A percentile compares a stretch with the other conserved stretches of the same genome.
These are phyloP conservation scores for Apis laboriosa DNA, from an alignment of 1,140 invertebrate species.

Conservation along the genomic window DNA sequence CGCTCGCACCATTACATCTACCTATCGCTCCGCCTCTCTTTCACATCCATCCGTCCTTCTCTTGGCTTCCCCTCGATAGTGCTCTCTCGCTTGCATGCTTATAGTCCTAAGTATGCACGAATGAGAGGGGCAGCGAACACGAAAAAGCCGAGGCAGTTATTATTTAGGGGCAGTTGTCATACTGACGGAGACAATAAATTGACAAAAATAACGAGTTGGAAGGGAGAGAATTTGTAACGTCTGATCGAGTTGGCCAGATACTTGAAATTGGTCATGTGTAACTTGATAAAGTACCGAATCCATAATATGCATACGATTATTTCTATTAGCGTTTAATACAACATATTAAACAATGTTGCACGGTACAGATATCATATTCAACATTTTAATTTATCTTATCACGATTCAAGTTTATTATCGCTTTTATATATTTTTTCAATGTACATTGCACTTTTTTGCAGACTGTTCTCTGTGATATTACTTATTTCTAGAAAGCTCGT, in stretches of 20 bases:
- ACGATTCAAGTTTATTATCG: no score
- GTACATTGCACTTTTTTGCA: neutral
- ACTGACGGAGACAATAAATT: constrained; percentile 67
- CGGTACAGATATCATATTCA: neutral
- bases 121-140: constrained; percentile 30
- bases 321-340: neutral
- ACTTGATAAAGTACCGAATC: constrained; percentile 3
- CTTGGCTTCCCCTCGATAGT: neutral
- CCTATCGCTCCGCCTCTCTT: neutral
- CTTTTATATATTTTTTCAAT: neutral
- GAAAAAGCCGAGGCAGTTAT: constrained; percentile 60
- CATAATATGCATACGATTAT: neutral
- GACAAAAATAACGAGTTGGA: constrained; percentile 45
- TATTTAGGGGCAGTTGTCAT: constrained; percentile 72
- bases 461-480: neutral
- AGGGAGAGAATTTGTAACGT: constrained; percentile 6
- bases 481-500: constrained; percentile 9
- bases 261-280: neutral
- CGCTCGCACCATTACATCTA: constrained; percentile 21
- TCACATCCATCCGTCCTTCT: neutral
- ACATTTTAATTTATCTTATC: neutral
- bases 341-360: no score
- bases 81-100: constrained; percentile 43
- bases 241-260: constrained; percentile 5
- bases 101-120: constrained; percentile 59